Base-by-base conservation (phyloP, 2,888 invertebrate species). In the Ormyrus rosae region DNA sequence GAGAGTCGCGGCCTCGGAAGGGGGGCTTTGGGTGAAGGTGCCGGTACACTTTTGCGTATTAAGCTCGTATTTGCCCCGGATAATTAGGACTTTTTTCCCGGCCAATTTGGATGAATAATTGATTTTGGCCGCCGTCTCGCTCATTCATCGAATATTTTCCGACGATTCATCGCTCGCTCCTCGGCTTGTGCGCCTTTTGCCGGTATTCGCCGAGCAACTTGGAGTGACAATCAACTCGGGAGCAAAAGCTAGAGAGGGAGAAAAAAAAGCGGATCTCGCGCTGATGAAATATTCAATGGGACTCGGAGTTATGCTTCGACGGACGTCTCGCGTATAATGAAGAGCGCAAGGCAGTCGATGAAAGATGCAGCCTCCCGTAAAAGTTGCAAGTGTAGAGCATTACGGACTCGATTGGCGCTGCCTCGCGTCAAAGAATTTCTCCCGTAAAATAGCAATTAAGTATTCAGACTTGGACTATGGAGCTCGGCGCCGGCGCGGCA, bases 61-160 rank as follows among this genome's bases (percentile, higher is more conserved):
- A 90, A 90, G 89, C 87, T 89, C 85, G 89, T 91, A 89, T 91
- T 90, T 90, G 89, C 90, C 84, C 87, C 88, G 89, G 90, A 90
- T 91, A 91, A 91, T 91, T 91, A 91, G 90, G 90, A 90, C 89
- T 90, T 89, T 90, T 87, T 89, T 89, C 87, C 88, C 87, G 86
- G 85, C 88, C 89, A 89, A 90, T 90, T 89, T 88, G 87, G 86
- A 90, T 90, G 89, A 90, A 90, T 90, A 90, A 90, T 90, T 90
- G 90, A 90, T 90, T 90, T 88, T 82, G 86, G 81, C 83, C 84
- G 81, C 85, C 68, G 61, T 73, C 83, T 73, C 80, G 81, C 83
- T 81, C 34, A 34, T 34, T 34, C 34, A 34, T 34, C 34, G 34
- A 34, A 34, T 34, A 34, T 34, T 84, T 76, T 72, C 74, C 82